Evolutionary conservation across 2,797 vertebrate species (phyloP), one percentile per base, ranked within the genome.

Genomic region (Scyliorhinus canicula): DNA sequence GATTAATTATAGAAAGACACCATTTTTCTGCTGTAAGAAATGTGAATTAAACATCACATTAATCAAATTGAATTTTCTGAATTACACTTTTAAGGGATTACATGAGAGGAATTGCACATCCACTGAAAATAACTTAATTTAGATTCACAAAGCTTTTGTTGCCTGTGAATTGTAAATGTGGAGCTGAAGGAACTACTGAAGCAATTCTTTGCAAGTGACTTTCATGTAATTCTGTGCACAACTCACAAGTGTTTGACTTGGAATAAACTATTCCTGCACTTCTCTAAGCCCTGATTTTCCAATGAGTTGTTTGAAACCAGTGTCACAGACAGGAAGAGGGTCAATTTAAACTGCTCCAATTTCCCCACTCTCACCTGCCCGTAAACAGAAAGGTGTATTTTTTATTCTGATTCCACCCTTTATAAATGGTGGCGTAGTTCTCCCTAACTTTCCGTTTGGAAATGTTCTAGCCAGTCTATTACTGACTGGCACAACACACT

Each of bases 1-100:
- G 52, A 90, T 60, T 90, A 90, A 60, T 90, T 90, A 60, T 35
- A 90, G 55, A 90, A 90, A 21, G 86, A n/a, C 19, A 90, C 86
- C 1, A n/a, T 90, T 90, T n/a, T 52, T 21, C n/a, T 90, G 12
- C 12, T 86, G 84, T 14, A 55, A 86, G 84, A 52, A 86, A 86
- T 52, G 47, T 60, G 19, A 90, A n/a, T 90, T 90, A 90, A 90
- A 90, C 57, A 60, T 55, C n/a, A 35, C n/a, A n/a, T 90, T 90
- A 90, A 55, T 90, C 55, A 90, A 60, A 90, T 40, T 90, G 52
- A 60, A 57, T 28, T 88, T 57, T 60, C 52, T 88, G 55, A 88
- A 88, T 88, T 52, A 88, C 85, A 60, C 31, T 60, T n/a, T 90
- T 60, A 90, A 90, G 4, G 55, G 52, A 60, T 90, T 90, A 90